phyloP scores from a whole-genome alignment of 2,888 invertebrate genomes.

The Rhogogaster chlorosoma region DNA sequence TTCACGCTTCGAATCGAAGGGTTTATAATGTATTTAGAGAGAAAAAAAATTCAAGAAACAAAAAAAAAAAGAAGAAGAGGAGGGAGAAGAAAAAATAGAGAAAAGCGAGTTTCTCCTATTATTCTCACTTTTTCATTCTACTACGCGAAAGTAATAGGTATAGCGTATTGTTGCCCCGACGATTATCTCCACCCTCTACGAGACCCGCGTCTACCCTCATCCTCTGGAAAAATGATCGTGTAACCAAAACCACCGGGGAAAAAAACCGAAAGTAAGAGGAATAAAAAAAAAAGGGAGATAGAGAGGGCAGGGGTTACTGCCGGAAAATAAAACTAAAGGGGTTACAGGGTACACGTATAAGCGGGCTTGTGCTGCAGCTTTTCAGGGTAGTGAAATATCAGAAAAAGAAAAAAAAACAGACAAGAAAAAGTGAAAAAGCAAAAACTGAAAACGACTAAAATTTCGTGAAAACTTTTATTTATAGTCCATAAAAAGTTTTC shows the following conservation, averaged over 20 bases:
- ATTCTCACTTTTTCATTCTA: not conserved
- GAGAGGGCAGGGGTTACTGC: slow-evolving; percentile 53
- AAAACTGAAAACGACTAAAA: slow-evolving; percentile 27
- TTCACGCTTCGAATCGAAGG: not conserved
- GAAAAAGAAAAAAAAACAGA: slow-evolving; percentile 59
- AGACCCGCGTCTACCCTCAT: slow-evolving; percentile 11
- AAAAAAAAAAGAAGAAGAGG: not conserved
- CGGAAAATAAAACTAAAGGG: slow-evolving; percentile 49
- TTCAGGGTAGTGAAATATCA: slow-evolving; percentile 53
- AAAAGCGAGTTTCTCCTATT: not conserved
- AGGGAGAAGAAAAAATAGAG: not conserved
- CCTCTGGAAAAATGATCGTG: slow-evolving; percentile 33
- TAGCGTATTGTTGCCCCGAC: slow-evolving; percentile 30
- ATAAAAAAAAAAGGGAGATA: not conserved
- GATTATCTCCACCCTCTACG: slow-evolving; percentile 22
- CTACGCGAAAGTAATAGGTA: slow-evolving; percentile 15
- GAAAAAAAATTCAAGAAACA: not conserved
- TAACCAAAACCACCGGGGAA: slow-evolving; percentile 31
- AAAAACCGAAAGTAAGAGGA: not conserved
- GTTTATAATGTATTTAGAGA: too few relatives aligned
- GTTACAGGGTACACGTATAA: slow-evolving; percentile 60
- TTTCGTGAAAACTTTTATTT: slow-evolving; percentile 68
- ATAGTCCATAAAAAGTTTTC: slow-evolving; percentile 71
- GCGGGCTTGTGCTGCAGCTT: slow-evolving; percentile 21
- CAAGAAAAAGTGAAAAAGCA: slow-evolving; percentile 60